Conservation (phyloP, 2,113 vertebrate genomes). For the Macquaria ambigua region DNA sequence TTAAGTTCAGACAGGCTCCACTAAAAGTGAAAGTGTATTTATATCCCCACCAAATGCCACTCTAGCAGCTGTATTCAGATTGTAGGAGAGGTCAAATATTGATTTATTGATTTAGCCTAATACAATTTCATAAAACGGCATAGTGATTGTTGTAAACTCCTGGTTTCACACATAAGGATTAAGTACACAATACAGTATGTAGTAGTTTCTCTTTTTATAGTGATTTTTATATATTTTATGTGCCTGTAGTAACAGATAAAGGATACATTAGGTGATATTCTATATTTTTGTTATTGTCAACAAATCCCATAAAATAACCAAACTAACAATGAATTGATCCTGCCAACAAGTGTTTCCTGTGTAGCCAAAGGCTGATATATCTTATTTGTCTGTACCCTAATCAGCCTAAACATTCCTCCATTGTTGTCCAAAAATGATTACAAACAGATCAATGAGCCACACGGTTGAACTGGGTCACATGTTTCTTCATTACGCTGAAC, state of each 20-base stretch:
- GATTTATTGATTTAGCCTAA: conserved; percentile 1
- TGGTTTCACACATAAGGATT: neutral
- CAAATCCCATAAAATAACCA: neutral
- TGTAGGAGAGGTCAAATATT: neutral
- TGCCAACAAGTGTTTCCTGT: neutral
- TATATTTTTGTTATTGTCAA: neutral
- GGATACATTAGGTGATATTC: neutral
- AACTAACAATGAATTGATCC: neutral
- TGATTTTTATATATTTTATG: neutral
- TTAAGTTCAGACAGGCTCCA: conserved; percentile 61
- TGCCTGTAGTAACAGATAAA: neutral
- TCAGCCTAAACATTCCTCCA: neutral
- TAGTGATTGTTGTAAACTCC: neutral
- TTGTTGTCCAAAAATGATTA: neutral
- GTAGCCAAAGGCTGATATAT: neutral
- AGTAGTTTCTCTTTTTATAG: neutral
- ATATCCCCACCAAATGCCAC: neutral
- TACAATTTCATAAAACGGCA: neutral
- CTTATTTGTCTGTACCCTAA: neutral
- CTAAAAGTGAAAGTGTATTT: conserved; percentile 37
- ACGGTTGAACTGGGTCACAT: neutral
- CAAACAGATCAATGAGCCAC: neutral
- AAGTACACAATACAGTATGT: neutral
- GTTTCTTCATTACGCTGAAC: neutral
- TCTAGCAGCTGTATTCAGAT: conserved; percentile 20